Evolutionary conservation across 2,888 invertebrate species (phyloP).

Genomic region (Lasioglossum marginatum): DNA sequence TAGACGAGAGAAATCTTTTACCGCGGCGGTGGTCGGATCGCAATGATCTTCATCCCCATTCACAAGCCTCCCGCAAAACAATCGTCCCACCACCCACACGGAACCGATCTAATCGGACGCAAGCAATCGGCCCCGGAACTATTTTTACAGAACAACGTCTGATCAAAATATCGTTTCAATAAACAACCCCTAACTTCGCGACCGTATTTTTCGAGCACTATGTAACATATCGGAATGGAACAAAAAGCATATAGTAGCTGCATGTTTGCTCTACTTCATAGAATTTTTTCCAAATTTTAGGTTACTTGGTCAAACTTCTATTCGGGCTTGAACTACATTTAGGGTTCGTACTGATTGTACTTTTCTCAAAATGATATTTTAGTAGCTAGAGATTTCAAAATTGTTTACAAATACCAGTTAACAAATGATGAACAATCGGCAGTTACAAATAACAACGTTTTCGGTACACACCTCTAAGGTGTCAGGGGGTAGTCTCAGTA

Average conservation of each 20-base stretch:
- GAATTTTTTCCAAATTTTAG: neutral
- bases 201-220: neutral
- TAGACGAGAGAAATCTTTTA: constrained; percentile 39
- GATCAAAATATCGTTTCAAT: too few species aligned
- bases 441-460: neutral
- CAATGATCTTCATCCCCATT: neutral
- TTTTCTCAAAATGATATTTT: neutral
- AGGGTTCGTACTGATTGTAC: neutral
- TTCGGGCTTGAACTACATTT: neutral
- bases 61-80: neutral
- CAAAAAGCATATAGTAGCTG: neutral
- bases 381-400: neutral
- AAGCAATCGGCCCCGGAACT: neutral
- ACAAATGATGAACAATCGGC: neutral
- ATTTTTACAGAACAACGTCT: neutral
- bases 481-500: neutral
- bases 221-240: neutral
- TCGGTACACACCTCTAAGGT: neutral
- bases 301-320: neutral
- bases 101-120: neutral
- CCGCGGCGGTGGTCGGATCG: constrained; percentile 1
- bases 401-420: too few species aligned
- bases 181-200: neutral
- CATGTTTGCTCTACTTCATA: neutral
- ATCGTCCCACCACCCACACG: neutral